Evolutionary conservation across 1,140 invertebrate genomes (phyloP), one percentile per base, ranked within the genome.

Genomic region (Drosophila hydei): DNA sequence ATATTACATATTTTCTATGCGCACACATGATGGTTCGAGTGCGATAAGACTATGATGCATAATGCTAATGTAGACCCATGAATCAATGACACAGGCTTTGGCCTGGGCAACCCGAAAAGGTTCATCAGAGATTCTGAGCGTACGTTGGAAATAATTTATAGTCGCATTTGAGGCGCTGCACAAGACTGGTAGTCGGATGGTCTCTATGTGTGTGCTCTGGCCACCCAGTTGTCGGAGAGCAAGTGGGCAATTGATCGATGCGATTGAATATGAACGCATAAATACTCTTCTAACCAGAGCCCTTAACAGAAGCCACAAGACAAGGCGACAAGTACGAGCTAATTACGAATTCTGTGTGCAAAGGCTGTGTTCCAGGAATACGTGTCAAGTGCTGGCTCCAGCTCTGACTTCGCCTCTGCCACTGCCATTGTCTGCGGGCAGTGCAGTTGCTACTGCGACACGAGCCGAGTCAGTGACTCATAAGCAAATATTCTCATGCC

Each of bases 291-390:
- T 14, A 48, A 48, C 42, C 42, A 54, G 67, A 63, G 59, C 61
- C 61, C 68, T 71, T 52, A 14, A 21, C 36, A 40, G 36, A 33
- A 30, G 47, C 4, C 5, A 25, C 40, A 3, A 23, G 56, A 23
- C 25, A 23, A 9, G 56, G 12, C 69, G 59, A n/a, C n/a, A n/a
- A n/a, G n/a, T n/a, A n/a, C n/a, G 48, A 7, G 38, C 79, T 84
- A 88, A 88, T 88, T 83, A 88, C 48, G 62, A 62, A 88, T 88
- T 88, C 83, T 69, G 79, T 88, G 83, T 65, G 77, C 78, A 79
- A 42, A 55, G 76, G 63, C 74, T 64, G 68, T 48, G 18, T 78
- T 78, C 75, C 72, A 78, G 72, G 75, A 78, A 78, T 68, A 65
- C 72, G 68, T 71, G 67, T 75, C 75, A 77, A 70, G 71, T 77